Percentiles rank a stretch among this genome's conserved stretches.
Evolutionary conservation across 2,113 vertebrate genomes (phyloP).

Genomic region (Tauraco erythrolophus): DNA sequence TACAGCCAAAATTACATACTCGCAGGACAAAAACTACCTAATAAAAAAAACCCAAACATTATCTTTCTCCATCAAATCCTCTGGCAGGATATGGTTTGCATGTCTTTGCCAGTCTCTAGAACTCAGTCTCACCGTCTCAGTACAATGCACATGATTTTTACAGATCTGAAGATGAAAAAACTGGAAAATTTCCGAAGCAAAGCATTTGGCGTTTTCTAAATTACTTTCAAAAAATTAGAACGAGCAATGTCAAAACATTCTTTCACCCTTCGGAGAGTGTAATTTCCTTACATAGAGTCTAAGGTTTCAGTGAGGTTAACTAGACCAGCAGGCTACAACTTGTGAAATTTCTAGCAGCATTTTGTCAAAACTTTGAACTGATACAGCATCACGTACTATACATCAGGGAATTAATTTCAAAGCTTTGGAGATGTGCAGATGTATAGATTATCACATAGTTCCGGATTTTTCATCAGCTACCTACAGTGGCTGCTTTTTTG

Average conservation of each 20-base stretch:
- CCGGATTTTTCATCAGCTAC: conserved; percentile 46
- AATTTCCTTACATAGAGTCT: background rate
- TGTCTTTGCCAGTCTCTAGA: background rate
- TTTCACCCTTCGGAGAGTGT: background rate
- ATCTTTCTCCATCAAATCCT: background rate
- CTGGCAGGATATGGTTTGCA: background rate
- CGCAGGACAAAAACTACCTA: background rate
- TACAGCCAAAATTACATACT: background rate
- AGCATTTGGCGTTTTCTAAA: background rate
- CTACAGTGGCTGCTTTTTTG: conserved; percentile 3
- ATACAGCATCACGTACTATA: background rate
- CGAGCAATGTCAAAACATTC: background rate
- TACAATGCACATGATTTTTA: background rate
- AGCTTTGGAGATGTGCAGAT: conserved; percentile 23
- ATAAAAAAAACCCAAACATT: background rate
- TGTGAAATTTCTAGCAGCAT: background rate
- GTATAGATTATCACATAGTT: conserved; percentile 28
- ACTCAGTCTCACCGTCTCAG: background rate
- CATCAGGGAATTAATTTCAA: conserved; percentile 15
- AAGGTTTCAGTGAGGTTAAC: background rate
- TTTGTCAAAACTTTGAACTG: conserved; percentile 3
- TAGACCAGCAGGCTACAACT: background rate
- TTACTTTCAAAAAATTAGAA: background rate
- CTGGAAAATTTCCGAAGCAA: background rate
- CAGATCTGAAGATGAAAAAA: background rate